Base-by-base conservation (phyloP, 1,140 invertebrate species). In the Mylabris phalerata region DNA sequence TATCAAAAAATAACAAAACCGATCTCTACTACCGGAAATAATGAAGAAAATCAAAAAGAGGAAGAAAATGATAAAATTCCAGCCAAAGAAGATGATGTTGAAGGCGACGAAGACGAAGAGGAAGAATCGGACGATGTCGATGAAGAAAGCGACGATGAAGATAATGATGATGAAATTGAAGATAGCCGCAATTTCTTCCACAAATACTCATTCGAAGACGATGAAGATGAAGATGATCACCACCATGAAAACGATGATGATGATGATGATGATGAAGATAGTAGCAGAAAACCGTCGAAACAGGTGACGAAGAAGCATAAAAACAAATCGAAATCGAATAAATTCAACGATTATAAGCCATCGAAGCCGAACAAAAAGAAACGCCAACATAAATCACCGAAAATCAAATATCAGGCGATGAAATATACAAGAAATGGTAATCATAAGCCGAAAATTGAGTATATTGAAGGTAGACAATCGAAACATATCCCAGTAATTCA, bases 391-490 rank as follows among this genome's bases (percentile, higher is more conserved):
- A 64, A 43, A 19, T 51, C 26, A 48, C 59, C 26, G 43, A 57
- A 57, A 46, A 46, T 54, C 25, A 24, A 45, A 3, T 39, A 42
- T 39, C 48, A 57, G 13, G 47, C 38, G 19, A 42, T 52, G n/a
- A 67, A 60, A 26, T 56, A 59, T 32, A 7, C 44, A 4, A 64
- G 61, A 42, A 50, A 50, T 25, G 41, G 9, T 7, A 39, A 51
- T 9, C 1, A 9, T 4, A 59, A 55, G 19, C 55, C 60, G 38
- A 54, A 57, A 44, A 39, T 26, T 10, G 58, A 51, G 13, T 41
- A 44, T 50, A 61, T 69, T 45, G 62, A 69, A 55, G 71, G 66
- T 10, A 63, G 54, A 57, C 49, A 62, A 6, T 71, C 67, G 9
- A 44, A 68, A 42, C 48, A 63, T 48, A 47, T 66, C 39, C 71